These are phyloP conservation scores for Epirrhoe tristata DNA, from an alignment of 2,888 invertebrate genomes.

Conservation along the genomic window DNA sequence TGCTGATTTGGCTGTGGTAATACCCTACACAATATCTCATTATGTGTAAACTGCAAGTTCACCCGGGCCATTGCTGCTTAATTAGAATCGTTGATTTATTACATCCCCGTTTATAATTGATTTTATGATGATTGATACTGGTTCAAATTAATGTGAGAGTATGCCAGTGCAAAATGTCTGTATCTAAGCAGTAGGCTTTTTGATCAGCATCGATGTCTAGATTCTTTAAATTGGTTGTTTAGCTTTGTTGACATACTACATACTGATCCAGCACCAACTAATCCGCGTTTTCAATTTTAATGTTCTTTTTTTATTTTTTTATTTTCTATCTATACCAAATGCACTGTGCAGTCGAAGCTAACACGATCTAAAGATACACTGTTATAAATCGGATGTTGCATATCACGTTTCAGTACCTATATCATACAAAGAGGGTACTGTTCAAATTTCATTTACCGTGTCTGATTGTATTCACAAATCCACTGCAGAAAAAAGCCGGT, in stretches of 20 bases:
- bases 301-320: too few species aligned
- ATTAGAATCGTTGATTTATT: conserved; percentile 44
- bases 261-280: too few species aligned
- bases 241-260: too few species aligned
- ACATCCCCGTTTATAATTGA: conserved; percentile 31
- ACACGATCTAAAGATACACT: background rate
- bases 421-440: background rate
- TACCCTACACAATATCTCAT: conserved; percentile 39
- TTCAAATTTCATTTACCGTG: background rate
- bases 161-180: conserved; percentile 5
- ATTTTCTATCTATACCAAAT: background rate
- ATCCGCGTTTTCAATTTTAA: too few species aligned
- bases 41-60: conserved; percentile 42
- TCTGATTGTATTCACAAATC: background rate
- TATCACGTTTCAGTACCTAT: background rate
- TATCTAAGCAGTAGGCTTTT: background rate
- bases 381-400: background rate
- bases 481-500: conserved; percentile 13
- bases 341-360: background rate
- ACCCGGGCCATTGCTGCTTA: conserved; percentile 41
- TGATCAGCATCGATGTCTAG: too few species aligned
- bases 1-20: conserved; percentile 9
- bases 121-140: conserved; percentile 35
- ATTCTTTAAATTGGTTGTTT: too few species aligned
- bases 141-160: conserved; percentile 8